A percentile compares a stretch with the other conserved stretches of the same genome.
Conservation (phyloP, 2,888 invertebrate genomes). For the Aporophyla nigra region DNA sequence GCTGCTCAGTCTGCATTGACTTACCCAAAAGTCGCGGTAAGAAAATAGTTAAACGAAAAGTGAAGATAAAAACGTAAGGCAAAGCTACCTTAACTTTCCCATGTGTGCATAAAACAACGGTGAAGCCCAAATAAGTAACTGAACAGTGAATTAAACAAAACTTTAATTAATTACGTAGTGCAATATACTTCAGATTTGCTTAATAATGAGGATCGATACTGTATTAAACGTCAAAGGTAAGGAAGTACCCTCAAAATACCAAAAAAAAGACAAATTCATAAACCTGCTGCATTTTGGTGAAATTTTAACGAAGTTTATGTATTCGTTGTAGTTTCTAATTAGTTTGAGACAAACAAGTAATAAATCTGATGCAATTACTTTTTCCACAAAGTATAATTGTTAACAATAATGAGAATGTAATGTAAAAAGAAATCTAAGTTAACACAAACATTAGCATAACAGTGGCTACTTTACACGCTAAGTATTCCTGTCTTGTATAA, state of each 20-base stretch:
- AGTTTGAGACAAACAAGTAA: conserved; percentile 15
- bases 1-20: neutral
- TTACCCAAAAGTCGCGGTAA: neutral
- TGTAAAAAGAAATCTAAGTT: conserved; percentile 30
- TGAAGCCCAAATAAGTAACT: conserved; percentile 11
- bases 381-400: conserved; percentile 21
- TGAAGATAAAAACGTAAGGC: neutral
- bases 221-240: neutral
- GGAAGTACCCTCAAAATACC: neutral
- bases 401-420: conserved; percentile 21
- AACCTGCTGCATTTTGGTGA: neutral
- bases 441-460: conserved; percentile 11
- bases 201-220: neutral
- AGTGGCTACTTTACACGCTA: conserved; percentile 8
- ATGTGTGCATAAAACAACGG: conserved; percentile 25
- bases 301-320: conserved; percentile 1
- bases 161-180: neutral
- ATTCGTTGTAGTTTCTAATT: neutral
- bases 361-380: conserved; percentile 13
- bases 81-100: conserved; percentile 32
- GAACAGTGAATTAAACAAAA: neutral
- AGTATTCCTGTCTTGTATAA: neutral
- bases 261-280: neutral
- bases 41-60: neutral
- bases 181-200: neutral